phyloP scores from a whole-genome alignment of 2,797 vertebrate genomes.

The Dipus sagitta region DNA sequence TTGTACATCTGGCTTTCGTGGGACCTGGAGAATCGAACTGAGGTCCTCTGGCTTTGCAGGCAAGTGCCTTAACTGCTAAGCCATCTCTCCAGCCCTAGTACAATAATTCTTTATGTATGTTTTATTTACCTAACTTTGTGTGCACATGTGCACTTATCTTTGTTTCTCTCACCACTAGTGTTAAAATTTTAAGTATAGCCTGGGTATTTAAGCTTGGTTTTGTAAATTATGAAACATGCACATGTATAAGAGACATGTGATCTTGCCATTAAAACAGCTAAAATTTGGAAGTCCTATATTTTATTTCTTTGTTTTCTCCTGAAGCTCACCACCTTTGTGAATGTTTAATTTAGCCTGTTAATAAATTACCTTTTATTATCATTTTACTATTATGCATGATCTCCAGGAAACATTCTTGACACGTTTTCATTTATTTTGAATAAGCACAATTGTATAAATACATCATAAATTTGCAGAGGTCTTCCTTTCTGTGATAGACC shows the following conservation, averaged over 20 bases:
- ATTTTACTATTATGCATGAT: neutral
- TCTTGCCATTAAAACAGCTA: constrained; percentile 23
- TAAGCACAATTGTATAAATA: neutral
- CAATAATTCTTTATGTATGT: constrained; percentile 4
- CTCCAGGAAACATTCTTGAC: neutral
- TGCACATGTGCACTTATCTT: neutral
- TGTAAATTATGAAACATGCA: neutral
- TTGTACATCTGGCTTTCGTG: too few species aligned
- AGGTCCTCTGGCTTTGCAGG: too few species aligned
- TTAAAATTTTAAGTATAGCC: constrained; percentile 32
- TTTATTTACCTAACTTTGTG: constrained; percentile 25
- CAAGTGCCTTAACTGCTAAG: too few species aligned
- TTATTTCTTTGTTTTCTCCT: neutral
- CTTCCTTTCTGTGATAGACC: neutral
- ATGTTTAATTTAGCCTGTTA: constrained; percentile 14
- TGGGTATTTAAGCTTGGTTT: neutral
- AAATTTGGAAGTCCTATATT: neutral
- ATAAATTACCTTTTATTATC: neutral
- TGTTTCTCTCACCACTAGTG: neutral
- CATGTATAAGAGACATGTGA: neutral
- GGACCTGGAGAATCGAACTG: too few species aligned
- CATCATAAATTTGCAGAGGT: neutral
- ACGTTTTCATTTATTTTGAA: constrained; percentile 30
- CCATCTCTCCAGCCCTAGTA: too few species aligned
- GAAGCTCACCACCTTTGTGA: neutral